Percentiles rank a stretch among this genome's conserved stretches.
Evolutionary conservation across 1,140 invertebrate genomes (phyloP).

Genomic region (Bombyx mori): ASM3026992v2 NC_085114.1:443001-443500

Average conservation of each 20-base stretch:
- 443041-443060: not conserved
- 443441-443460: no score
- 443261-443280: slow-evolving; percentile 2
- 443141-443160: no score
- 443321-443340: not conserved
- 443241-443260: not conserved
- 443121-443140: no score
- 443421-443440: no score
- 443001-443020: slow-evolving; percentile 23
- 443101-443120: no score
- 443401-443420: no score
- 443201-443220: no score
- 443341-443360: not conserved
- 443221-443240: not conserved
- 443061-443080: not conserved
- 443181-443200: not conserved
- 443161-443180: no score
- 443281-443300: no score
- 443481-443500: no score
- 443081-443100: not conserved
- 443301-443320: not conserved
- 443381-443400: no score
- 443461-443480: no score
- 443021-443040: not conserved
- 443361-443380: not conserved